phyloP scores from a whole-genome alignment of 2,888 invertebrate species.

The Cartodere bifasciata region DNA sequence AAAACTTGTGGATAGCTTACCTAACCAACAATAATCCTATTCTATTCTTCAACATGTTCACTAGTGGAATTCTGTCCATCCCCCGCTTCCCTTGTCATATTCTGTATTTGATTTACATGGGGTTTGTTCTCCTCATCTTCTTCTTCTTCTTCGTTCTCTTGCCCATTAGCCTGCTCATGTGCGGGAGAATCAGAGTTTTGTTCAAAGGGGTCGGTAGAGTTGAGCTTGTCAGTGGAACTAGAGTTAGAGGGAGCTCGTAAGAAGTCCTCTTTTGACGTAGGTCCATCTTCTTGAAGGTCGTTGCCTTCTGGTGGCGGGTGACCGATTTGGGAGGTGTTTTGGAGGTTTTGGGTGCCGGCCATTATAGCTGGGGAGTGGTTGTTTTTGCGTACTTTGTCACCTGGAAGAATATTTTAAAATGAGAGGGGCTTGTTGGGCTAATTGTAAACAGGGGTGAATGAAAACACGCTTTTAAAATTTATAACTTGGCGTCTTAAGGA shows the following conservation, averaged over 20 bases:
- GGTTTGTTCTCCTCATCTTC: slow-evolving; percentile 13
- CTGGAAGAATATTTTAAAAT: slow-evolving; percentile 16
- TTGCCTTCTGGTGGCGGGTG: slow-evolving; percentile 32
- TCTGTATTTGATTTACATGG: slow-evolving; percentile 29
- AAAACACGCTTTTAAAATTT: too few species aligned
- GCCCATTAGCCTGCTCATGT: slow-evolving; percentile 6
- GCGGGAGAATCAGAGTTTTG: slow-evolving; percentile 11
- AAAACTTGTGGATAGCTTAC: background rate
- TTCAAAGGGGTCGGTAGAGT: slow-evolving; percentile 23
- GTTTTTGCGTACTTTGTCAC: slow-evolving; percentile 31
- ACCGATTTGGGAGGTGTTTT: slow-evolving; percentile 22
- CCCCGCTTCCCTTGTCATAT: slow-evolving; percentile 43
- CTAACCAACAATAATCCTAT: background rate
- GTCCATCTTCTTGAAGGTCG: slow-evolving; percentile 25
- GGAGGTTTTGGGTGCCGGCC: slow-evolving; percentile 27
- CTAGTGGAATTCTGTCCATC: slow-evolving; percentile 35
- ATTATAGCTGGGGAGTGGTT: slow-evolving; percentile 28
- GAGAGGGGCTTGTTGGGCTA: too few species aligned
- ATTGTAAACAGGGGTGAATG: too few species aligned
- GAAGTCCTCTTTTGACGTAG: slow-evolving; percentile 26
- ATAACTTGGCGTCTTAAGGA: too few species aligned
- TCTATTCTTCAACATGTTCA: background rate
- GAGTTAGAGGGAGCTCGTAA: slow-evolving; percentile 22
- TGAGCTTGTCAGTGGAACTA: slow-evolving; percentile 25
- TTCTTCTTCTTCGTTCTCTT: slow-evolving; percentile 7